phyloP scores from a whole-genome alignment of 2,113 vertebrate genomes.

The Todiramphus saurophagus region DNA sequence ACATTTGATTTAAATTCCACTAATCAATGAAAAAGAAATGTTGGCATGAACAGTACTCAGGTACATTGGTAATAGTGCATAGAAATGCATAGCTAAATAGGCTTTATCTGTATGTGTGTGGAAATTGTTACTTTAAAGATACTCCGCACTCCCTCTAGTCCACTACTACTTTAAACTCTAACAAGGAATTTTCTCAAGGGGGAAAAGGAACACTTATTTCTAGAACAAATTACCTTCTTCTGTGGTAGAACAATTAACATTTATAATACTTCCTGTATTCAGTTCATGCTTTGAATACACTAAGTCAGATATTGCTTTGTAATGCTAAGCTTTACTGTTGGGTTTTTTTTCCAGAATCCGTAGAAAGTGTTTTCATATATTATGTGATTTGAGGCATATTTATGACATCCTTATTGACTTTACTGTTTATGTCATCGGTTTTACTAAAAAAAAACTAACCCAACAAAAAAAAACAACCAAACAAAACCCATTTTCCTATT shows the following conservation, averaged over 20 bases:
- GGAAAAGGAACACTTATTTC: constrained; percentile 5
- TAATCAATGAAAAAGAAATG: background rate
- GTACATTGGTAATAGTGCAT: background rate
- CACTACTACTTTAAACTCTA: constrained; percentile 17
- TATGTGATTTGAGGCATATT: background rate
- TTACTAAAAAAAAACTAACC: background rate
- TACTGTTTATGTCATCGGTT: background rate
- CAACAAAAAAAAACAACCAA: background rate
- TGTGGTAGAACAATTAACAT: background rate
- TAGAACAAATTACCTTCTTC: constrained; percentile 12
- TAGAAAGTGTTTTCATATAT: background rate
- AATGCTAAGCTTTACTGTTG: background rate
- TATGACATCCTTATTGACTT: background rate
- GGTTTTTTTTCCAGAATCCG: background rate
- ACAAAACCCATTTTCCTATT: background rate
- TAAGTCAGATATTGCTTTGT: background rate
- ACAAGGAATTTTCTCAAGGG: background rate
- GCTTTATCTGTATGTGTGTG: background rate
- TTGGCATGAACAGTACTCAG: background rate
- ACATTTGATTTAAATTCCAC: background rate
- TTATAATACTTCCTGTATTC: background rate
- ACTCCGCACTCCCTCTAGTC: background rate
- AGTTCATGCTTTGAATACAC: background rate
- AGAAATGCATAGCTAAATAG: background rate
- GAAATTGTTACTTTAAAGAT: constrained; percentile 31